Conservation (phyloP, 2,888 invertebrate species). For the Hypomecis atomaria region DNA sequence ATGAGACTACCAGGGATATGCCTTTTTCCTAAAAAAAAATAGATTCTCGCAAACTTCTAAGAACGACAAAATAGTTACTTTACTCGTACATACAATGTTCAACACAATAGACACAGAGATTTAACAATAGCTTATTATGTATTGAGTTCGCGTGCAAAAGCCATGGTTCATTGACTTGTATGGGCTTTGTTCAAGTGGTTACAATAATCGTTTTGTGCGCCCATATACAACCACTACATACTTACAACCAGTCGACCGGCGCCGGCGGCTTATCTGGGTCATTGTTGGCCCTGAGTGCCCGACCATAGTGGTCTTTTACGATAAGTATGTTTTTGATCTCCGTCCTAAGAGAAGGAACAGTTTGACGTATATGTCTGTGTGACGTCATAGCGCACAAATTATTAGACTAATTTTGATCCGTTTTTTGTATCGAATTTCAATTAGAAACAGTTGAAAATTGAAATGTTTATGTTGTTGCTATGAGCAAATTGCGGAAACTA, state of each 20-base stretch:
- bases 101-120: not conserved
- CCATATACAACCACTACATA: not conserved
- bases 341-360: no score
- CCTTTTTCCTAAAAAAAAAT: no score
- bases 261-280: not conserved
- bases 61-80: not conserved
- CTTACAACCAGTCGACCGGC: not conserved
- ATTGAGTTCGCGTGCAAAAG: conserved; percentile 3
- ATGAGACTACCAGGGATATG: no score
- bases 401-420: no score
- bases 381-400: no score
- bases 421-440: no score
- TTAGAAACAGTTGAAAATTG: no score
- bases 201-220: conserved; percentile 3
- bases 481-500: no score
- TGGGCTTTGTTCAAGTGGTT: conserved; percentile 2
- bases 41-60: not conserved
- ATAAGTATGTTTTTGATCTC: no score
- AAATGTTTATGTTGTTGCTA: no score
- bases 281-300: not conserved
- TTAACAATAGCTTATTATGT: conserved; percentile 2
- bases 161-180: not conserved
- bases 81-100: not conserved
- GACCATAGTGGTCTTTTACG: not conserved
- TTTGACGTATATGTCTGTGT: no score